phyloP scores from a whole-genome alignment of 1,140 invertebrate genomes.

The Planococcus citri region DNA sequence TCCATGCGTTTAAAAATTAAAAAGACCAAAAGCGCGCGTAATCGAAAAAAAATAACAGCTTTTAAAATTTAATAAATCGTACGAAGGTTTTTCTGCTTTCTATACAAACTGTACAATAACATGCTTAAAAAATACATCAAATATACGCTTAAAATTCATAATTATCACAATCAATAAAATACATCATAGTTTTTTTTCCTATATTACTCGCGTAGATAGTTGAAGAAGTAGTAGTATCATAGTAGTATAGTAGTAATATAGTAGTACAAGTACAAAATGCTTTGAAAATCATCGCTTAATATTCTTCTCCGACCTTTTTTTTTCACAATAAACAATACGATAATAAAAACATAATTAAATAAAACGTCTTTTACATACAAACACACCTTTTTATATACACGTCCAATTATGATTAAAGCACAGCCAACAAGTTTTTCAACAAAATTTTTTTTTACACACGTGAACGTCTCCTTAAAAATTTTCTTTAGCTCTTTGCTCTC shows the following conservation, averaged over 20 bases:
- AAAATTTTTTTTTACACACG: background rate
- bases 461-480: background rate
- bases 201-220: background rate
- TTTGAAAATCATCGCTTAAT: background rate
- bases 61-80: too few species aligned
- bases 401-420: slow-evolving; percentile 19
- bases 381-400: slow-evolving; percentile 14
- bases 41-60: background rate
- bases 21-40: background rate
- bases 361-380: slow-evolving; percentile 16
- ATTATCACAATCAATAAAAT: slow-evolving; percentile 21
- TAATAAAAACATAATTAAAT: background rate
- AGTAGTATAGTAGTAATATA: too few species aligned
- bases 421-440: slow-evolving; percentile 14
- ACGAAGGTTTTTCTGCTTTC: too few species aligned
- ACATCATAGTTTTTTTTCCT: background rate
- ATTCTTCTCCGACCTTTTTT: background rate
- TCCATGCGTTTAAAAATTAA: too few species aligned
- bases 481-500: background rate
- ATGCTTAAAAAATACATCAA: background rate
- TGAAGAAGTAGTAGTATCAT: too few species aligned
- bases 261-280: background rate
- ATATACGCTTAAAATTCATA: slow-evolving; percentile 12
- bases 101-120: background rate
- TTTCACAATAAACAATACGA: background rate